Base-by-base conservation (phyloP, 1,140 invertebrate species). In the Macrobrachium rosenbergii region DNA sequence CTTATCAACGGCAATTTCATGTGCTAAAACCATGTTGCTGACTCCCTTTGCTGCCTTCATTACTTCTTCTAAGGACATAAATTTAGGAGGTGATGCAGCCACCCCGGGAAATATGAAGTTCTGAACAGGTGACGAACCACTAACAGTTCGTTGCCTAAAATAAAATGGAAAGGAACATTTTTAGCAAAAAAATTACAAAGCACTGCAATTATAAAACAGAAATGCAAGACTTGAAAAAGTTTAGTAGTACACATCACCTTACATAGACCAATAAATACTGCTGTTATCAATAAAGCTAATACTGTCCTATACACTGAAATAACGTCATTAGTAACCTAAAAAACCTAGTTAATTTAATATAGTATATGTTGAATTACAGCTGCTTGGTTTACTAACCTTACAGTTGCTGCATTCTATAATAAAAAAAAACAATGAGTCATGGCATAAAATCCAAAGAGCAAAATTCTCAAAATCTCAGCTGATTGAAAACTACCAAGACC, bases 1-100 rank as follows among this genome's bases (percentile, higher is more conserved):
- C 88, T 96, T 94, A 92, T 99, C 96, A 45, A 99, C 94, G 11
- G 97, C 97, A 89, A 99, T 99, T 92, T 99, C 98, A 93, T 99
- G 98, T 11, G 97, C 97, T 16, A 99, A 92, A 28, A 95, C 95
- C 97, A 99, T 98, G 91, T 99, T 98, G 89, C 95, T 95, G 92
- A 99, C 95, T 43, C 96, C 96, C 92, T 97, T 96, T 0, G 97
- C 95, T 73, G 97, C 96, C 91, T 95, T 95, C 93, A 98, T 95
- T 37, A 99, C 95, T 91, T 99, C 96, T 90, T 98, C 96, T 45
- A 98, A 92, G 17, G 96, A 96, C 8, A 98, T 95, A 92, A 97
- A 97, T 92, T 96, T 96, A 72, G 97, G 97, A 23, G 88, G 88
- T 60, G 88, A 89, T 59, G 88, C 88, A 23, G 88, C 88, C 21